A percentile compares a stretch with the other conserved stretches of the same genome.
Evolutionary conservation across 1,140 invertebrate species (phyloP).

Genomic region (Dendroctonus valens): DNA sequence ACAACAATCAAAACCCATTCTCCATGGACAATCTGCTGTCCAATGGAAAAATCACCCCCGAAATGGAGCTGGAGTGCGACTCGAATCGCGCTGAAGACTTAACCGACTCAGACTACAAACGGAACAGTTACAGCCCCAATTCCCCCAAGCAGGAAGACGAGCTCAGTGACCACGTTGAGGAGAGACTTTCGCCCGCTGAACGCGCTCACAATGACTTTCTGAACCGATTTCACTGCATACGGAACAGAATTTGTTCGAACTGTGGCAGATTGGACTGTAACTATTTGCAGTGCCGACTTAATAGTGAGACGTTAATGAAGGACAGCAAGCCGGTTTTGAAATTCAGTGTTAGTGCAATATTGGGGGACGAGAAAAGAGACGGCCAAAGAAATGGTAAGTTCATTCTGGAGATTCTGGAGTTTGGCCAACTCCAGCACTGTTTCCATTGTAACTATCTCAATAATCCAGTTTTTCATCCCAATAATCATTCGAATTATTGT

Average conservation of each 20-base stretch:
- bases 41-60: conserved; percentile 44
- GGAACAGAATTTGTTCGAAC: conserved; percentile 46
- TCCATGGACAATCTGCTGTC: conserved; percentile 49
- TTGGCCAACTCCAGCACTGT: no score
- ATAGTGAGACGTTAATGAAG: conserved; percentile 44
- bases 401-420: not conserved
- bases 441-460: no score
- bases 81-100: conserved; percentile 30
- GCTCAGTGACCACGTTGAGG: conserved; percentile 37
- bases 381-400: conserved; percentile 49
- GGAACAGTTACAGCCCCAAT: conserved; percentile 17
- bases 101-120: conserved; percentile 17
- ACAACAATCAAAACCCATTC: conserved; percentile 48
- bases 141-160: conserved; percentile 32
- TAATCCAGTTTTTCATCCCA: no score
- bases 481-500: no score
- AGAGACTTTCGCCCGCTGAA: conserved; percentile 34
- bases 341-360: conserved; percentile 89
- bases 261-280: conserved; percentile 50
- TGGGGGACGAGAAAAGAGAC: conserved; percentile 59
- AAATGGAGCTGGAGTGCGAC: conserved; percentile 39
- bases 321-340: conserved; percentile 76
- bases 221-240: conserved; percentile 45
- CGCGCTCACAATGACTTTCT: conserved; percentile 42
- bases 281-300: conserved; percentile 47